Evolutionary conservation across 2,888 invertebrate genomes (phyloP), one percentile per base, ranked within the genome.

Genomic region (Papilio gigon): DNA sequence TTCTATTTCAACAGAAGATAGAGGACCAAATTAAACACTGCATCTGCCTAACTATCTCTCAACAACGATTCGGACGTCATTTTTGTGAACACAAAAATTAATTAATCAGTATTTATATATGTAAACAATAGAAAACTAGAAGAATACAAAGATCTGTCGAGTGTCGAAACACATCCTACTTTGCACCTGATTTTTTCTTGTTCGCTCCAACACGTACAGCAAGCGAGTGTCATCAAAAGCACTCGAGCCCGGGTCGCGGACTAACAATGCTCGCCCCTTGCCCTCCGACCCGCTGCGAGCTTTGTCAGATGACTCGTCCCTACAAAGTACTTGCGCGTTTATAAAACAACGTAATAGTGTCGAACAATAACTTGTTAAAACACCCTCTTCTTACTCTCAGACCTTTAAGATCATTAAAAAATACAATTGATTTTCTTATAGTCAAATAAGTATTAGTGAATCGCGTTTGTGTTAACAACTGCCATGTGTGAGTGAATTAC

Each of bases 271-370:
- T 81, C 68, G 64, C 70, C 79, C 85, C 83, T 77, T 83, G 84
- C 88, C 85, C 90, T 90, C 85, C 90, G 90, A 89, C 89, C 90
- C 81, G 88, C 83, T 82, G 81, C 81, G 81, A 82, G 85, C 89
- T 89, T 88, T 88, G 89, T 88, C 85, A 79, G 85, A 84, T 81
- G 84, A 84, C 85, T 83, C 85, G 82, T 84, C 84, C 83, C 78
- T 76, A 74, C 83, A 79, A 82, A 80, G 77, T 76, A 77, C 71
- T 65, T 70, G 40, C 61, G 42, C 65, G 53, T 65, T 47, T 65
- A 50, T 44, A 58, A 66, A 70, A 70, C 58, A 50, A 53, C 37
- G 61, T 40, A 37, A 53, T 20, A 61, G 27, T 44, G 44, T 53
- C 37, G 30, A 25, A 47, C n/a, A 59, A 58, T 22, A 44, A 44